Evolutionary conservation across 30 jellyfish, hydroid and myxozoan species (phyloP).

Genomic region (Phacellophora camtschatica): DNA sequence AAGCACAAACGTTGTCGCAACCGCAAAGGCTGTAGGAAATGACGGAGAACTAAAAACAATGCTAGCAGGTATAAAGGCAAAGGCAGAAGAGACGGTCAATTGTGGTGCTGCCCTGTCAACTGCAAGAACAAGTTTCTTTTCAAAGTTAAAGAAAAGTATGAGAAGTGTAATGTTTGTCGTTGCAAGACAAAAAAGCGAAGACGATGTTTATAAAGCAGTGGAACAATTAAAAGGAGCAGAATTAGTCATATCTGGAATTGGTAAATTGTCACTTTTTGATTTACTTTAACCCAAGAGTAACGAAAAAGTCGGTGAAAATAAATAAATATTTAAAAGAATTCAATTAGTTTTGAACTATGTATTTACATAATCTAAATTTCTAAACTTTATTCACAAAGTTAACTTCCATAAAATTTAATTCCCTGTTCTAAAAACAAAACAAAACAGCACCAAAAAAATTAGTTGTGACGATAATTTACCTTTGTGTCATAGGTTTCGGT

Average conservation of each 20-base stretch:
- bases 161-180: constrained; percentile 65
- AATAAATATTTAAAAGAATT: too few relatives aligned
- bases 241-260: constrained; percentile 63
- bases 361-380: too few relatives aligned
- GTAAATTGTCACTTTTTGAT: constrained; percentile 29
- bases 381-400: too few relatives aligned
- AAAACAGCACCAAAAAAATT: not conserved
- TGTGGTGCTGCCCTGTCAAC: constrained; percentile 86
- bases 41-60: constrained; percentile 59
- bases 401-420: too few relatives aligned
- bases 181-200: constrained; percentile 75
- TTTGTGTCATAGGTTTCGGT: constrained; percentile 77
- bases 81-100: constrained; percentile 70
- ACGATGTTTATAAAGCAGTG: constrained; percentile 85
- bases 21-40: constrained; percentile 36
- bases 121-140: constrained; percentile 60
- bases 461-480: not conserved
- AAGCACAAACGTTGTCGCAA: constrained; percentile 25
- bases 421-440: not conserved
- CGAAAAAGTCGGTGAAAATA: not conserved
- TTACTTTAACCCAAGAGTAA: too few relatives aligned
- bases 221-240: constrained; percentile 98
- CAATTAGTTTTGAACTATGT: too few relatives aligned
- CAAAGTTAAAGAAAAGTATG: constrained; percentile 31
- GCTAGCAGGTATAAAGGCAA: constrained; percentile 73